These are phyloP conservation scores for Tenthredo scrophulariae DNA, from an alignment of 2,888 invertebrate species.

Conservation along the genomic window DNA sequence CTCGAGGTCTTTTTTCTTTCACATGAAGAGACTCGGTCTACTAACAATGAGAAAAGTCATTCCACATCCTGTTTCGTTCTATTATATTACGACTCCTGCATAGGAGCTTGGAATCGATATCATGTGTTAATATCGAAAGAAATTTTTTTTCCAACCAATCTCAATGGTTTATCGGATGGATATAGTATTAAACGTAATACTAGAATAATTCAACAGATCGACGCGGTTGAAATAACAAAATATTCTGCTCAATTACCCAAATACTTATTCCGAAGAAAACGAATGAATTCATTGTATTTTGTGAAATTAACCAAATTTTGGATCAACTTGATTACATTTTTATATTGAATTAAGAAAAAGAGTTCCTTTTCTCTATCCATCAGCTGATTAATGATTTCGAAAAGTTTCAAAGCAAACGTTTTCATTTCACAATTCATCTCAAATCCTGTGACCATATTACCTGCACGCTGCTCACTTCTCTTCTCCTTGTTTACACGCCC, in stretches of 20 bases:
- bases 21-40: neutral
- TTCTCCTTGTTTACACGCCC: slow-evolving; percentile 24
- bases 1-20: neutral
- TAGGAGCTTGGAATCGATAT: neutral
- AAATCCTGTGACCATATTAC: slow-evolving; percentile 1
- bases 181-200: no score
- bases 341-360: no score
- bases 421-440: neutral
- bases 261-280: no score
- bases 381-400: neutral
- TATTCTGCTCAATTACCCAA: no score
- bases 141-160: no score
- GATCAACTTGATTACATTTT: no score
- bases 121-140: neutral
- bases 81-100: neutral
- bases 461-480: neutral
- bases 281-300: no score
- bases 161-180: no score
- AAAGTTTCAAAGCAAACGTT: neutral
- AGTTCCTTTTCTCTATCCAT: no score
- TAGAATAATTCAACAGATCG: no score
- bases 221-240: no score
- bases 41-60: neutral
- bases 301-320: no score
- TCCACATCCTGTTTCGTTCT: neutral